These are phyloP conservation scores for Acanthosepion pharaonis DNA, from an alignment of 2,888 invertebrate genomes.

Conservation along the genomic window DNA sequence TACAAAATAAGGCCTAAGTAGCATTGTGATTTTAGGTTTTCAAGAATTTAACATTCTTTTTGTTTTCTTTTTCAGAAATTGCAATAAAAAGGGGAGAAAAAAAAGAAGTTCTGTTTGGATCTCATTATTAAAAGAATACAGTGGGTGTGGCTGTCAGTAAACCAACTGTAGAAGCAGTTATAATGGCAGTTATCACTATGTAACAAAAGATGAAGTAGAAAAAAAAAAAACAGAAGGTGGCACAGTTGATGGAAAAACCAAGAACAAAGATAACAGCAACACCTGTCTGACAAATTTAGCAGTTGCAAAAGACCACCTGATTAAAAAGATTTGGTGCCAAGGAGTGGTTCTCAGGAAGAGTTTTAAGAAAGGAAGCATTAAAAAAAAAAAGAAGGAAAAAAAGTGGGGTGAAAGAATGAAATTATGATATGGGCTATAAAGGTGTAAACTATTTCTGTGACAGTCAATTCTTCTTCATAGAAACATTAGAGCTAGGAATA, in stretches of 20 bases:
- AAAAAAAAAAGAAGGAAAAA: background rate
- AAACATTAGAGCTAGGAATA: background rate
- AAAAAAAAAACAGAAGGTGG: background rate
- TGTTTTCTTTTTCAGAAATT: background rate
- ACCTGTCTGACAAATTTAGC: background rate
- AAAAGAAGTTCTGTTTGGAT: background rate
- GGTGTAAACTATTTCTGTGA: background rate
- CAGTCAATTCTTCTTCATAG: background rate
- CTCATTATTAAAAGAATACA: background rate
- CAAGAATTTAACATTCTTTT: background rate
- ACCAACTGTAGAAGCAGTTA: background rate
- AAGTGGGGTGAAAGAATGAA: background rate
- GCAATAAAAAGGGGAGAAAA: background rate
- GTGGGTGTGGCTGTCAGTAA: background rate
- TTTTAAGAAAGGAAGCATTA: background rate
- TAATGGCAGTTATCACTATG: background rate
- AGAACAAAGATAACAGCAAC: background rate
- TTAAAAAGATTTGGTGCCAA: background rate
- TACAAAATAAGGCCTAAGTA: background rate
- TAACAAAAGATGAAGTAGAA: background rate
- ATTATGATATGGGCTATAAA: background rate
- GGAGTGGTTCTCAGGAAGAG: background rate
- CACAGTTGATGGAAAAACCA: background rate
- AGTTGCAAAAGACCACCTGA: conserved; percentile 18
- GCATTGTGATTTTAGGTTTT: background rate